Evolutionary conservation across 2,888 invertebrate species (phyloP).

Genomic region (Dryococelus australis): DNA sequence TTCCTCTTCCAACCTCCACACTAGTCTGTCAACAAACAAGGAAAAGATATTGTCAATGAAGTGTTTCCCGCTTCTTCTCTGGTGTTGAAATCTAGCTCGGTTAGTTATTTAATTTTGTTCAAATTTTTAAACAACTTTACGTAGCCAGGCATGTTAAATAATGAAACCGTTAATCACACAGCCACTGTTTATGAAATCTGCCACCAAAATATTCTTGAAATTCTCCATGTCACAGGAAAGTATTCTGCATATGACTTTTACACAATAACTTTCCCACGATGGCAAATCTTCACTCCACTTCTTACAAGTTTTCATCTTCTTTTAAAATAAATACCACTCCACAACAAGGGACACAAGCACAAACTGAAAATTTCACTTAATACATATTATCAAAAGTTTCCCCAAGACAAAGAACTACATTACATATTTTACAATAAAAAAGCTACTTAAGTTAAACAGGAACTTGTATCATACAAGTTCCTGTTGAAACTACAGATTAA

Average conservation of each 20-base stretch:
- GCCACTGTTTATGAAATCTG: slow-evolving; percentile 11
- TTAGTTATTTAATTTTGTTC: slow-evolving; percentile 7
- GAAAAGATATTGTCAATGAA: slow-evolving; percentile 62
- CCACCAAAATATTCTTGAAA: background rate
- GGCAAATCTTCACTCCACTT: background rate
- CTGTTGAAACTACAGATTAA: no score
- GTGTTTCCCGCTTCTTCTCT: slow-evolving; percentile 41
- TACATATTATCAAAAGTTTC: no score
- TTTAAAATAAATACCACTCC: background rate
- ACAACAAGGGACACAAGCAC: background rate
- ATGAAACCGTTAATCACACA: slow-evolving; percentile 28
- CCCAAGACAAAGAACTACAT: no score
- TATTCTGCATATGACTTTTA: background rate
- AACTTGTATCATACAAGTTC: no score
- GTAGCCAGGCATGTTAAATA: background rate
- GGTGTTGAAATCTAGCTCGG: slow-evolving; percentile 25
- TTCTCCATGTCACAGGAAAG: background rate
- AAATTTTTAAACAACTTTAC: slow-evolving; percentile 24
- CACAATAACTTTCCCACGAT: background rate
- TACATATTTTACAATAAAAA: background rate
- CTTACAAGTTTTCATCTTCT: slow-evolving; percentile 8
- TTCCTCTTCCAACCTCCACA: slow-evolving; percentile 62
- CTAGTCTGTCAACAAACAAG: slow-evolving; percentile 74
- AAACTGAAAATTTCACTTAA: background rate
- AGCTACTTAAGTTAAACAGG: no score